These are phyloP conservation scores for Dermochelys coriacea DNA, from an alignment of 2,797 vertebrate species.

Conservation along the genomic window DNA sequence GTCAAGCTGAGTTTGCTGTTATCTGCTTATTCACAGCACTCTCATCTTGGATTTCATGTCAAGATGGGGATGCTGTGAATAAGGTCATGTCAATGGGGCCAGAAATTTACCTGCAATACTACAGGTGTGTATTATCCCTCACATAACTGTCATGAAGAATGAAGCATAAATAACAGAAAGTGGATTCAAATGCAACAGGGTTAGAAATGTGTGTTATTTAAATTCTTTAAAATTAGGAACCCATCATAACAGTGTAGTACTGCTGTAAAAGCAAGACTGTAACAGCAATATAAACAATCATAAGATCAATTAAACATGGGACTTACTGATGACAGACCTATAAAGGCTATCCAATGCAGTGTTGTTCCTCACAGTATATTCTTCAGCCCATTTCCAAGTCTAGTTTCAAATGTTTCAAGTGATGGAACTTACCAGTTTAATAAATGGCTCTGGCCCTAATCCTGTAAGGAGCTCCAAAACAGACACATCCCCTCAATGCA, in stretches of 20 bases:
- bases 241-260: conserved; percentile 38
- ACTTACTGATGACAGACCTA: neutral
- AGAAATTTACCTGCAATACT: neutral
- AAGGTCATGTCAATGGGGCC: conserved; percentile 13
- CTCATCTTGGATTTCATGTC: neutral
- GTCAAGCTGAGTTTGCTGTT: neutral
- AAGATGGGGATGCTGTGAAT: neutral
- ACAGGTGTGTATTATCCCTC: conserved; percentile 7
- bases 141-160: neutral
- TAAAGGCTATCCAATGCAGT: conserved; percentile 18
- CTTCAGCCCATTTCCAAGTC: conserved; percentile 18
- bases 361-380: conserved; percentile 33
- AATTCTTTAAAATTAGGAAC: conserved; percentile 35
- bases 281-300: conserved; percentile 57
- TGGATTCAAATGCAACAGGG: conserved; percentile 38
- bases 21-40: neutral
- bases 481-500: conserved; percentile 1
- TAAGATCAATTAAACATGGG: conserved; percentile 65
- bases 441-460: neutral
- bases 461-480: neutral
- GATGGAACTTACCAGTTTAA: neutral
- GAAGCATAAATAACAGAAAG: conserved; percentile 38
- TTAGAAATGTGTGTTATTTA: neutral
- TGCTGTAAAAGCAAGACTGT: conserved; percentile 48
- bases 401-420: neutral